Evolutionary conservation across 2,797 vertebrate genomes (phyloP), one percentile per base, ranked within the genome.

Genomic region (Lutra lutra): DNA sequence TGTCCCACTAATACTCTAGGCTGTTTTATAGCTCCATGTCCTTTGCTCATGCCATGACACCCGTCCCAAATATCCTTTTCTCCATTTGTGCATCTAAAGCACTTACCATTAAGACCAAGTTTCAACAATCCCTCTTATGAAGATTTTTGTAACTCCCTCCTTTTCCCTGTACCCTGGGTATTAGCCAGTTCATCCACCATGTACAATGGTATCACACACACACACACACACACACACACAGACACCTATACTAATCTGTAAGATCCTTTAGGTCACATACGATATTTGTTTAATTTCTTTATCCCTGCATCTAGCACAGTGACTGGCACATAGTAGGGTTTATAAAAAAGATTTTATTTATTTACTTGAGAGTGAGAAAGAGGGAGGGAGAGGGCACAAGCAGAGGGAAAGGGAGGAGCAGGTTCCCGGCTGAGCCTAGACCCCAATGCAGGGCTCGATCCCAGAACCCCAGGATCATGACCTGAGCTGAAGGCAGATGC

Each of bases 281-380:
- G 5, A 12, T 64, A 10, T 92, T 35, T 51, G 18, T 73, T 85
- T 95, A 23, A 35, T 92, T 96, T 96, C 56, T 80, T 66, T 89
- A 86, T 80, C n/a, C 17, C 46, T 43, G 54, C 15, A 66, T 51
- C 70, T 66, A 89, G 38, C 27, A 73, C 43, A 68, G 32, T 75
- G 17, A 77, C 58, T 77, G 68, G n/a, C 27, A 73, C 9, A 35
- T 70, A 84, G 35, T n/a, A 51, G 17, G 35, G 29, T 12, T 86
- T 96, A 75, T 7, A 14, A 48, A 14, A 15, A 64, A 64, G 14
- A 64, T 32, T 64, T 64, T 64, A 32, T 62, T 64, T 64, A 64
- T 66, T 66, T 66, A 62, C 62, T 66, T 66, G 62, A n/a, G 32
- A 64, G 60, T 14, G 29, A 64, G 29, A 64, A 29, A 64, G 62